These are phyloP conservation scores for Naso thynnoides DNA, from an alignment of 2,797 vertebrate species.

Conservation along the genomic window DNA sequence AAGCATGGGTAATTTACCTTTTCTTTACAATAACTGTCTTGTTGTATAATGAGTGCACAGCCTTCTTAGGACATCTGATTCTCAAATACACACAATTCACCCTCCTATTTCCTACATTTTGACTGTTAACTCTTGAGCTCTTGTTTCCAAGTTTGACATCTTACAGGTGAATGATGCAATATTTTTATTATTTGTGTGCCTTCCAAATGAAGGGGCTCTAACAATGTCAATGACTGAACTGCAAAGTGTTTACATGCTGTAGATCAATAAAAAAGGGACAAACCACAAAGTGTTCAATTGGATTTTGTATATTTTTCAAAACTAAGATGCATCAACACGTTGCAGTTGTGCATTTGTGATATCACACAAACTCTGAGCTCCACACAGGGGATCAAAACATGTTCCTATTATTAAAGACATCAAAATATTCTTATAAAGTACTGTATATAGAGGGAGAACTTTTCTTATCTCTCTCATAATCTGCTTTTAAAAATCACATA, in stretches of 20 bases:
- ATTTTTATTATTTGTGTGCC: background rate
- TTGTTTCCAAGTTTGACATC: background rate
- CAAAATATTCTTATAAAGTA: background rate
- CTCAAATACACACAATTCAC: background rate
- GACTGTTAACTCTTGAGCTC: background rate
- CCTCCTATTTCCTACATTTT: background rate
- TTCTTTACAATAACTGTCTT: slow-evolving; percentile 1
- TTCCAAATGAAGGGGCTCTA: too few species aligned
- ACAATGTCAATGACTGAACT: too few species aligned
- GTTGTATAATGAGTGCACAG: background rate
- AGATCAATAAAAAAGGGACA: background rate
- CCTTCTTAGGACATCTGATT: background rate
- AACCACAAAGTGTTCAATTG: background rate
- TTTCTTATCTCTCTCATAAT: background rate
- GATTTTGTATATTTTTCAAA: background rate
- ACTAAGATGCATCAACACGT: background rate
- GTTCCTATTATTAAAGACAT: background rate
- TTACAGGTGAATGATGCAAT: background rate
- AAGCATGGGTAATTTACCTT: background rate
- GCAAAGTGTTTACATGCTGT: too few species aligned
- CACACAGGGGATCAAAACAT: background rate
- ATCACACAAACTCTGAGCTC: background rate
- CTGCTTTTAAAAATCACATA: slow-evolving; percentile 14
- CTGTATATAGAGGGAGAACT: background rate
- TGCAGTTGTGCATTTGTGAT: background rate